Evolutionary conservation across 2,113 vertebrate genomes (phyloP).

Genomic region (Ciconia stormi): DNA sequence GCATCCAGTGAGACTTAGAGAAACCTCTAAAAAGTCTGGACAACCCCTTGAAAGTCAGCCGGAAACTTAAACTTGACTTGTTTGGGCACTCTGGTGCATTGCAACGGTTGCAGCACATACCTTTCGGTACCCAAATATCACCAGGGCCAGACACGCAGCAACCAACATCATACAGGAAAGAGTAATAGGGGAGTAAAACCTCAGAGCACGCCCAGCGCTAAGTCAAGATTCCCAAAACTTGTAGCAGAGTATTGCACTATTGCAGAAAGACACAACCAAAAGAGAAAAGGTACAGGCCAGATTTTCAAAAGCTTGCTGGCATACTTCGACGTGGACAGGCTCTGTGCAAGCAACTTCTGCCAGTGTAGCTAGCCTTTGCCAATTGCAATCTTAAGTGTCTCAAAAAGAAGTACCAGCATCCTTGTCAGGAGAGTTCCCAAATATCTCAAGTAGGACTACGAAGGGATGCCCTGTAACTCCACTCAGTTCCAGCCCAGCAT

Average conservation of each 20-base stretch:
- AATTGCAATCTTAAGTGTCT: background rate
- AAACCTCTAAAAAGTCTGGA: background rate
- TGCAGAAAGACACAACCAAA: background rate
- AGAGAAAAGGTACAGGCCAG: background rate
- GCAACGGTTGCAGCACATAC: background rate
- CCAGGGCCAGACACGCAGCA: background rate
- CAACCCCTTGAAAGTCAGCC: background rate
- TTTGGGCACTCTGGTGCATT: background rate
- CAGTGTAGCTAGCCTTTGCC: background rate
- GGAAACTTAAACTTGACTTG: background rate
- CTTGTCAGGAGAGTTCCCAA: background rate
- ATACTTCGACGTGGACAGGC: background rate
- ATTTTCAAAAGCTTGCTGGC: background rate
- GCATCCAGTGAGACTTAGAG: background rate
- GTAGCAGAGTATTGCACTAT: background rate
- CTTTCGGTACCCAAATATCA: background rate
- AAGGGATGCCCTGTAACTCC: background rate
- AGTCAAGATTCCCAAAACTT: background rate
- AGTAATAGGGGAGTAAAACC: background rate
- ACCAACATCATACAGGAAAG: background rate
- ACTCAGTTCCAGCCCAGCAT: background rate
- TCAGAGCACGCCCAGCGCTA: background rate
- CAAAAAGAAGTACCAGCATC: background rate
- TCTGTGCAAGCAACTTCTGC: background rate
- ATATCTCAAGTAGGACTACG: background rate